phyloP scores from a whole-genome alignment of 2,797 vertebrate genomes.

The Ceryle rudis region DNA sequence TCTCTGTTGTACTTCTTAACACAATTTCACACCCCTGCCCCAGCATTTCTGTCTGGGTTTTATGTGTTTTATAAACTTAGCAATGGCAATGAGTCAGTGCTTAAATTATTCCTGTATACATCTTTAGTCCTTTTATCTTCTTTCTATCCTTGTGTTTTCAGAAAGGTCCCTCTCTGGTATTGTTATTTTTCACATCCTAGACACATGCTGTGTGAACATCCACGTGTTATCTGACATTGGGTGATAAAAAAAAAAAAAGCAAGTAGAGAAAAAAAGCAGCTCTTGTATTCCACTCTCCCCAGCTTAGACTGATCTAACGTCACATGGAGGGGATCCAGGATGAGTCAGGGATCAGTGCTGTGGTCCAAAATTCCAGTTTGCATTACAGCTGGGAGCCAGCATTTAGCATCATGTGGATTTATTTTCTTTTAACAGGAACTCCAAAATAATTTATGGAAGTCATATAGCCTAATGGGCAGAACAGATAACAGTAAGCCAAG shows the following conservation, averaged over 20 bases:
- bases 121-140: neutral
- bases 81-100: constrained; percentile 24
- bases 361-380: constrained; percentile 65
- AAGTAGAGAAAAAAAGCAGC: neutral
- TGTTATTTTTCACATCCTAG: constrained; percentile 22
- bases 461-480: constrained; percentile 8
- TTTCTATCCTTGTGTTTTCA: neutral
- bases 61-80: constrained; percentile 28
- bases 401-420: constrained; percentile 53
- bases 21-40: neutral
- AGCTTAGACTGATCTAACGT: constrained; percentile 4
- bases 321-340: constrained; percentile 54
- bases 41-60: constrained; percentile 16
- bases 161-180: neutral
- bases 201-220: neutral
- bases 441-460: constrained; percentile 48
- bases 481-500: constrained; percentile 41
- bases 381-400: constrained; percentile 42
- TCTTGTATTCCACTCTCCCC: neutral
- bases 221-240: neutral
- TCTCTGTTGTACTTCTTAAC: neutral
- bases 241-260: neutral
- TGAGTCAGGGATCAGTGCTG: constrained; percentile 44
- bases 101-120: constrained; percentile 33
- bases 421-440: constrained; percentile 45